Evolutionary conservation across 1,140 invertebrate species (phyloP), one percentile per base, ranked within the genome.

Genomic region (Platyura marginata): DNA sequence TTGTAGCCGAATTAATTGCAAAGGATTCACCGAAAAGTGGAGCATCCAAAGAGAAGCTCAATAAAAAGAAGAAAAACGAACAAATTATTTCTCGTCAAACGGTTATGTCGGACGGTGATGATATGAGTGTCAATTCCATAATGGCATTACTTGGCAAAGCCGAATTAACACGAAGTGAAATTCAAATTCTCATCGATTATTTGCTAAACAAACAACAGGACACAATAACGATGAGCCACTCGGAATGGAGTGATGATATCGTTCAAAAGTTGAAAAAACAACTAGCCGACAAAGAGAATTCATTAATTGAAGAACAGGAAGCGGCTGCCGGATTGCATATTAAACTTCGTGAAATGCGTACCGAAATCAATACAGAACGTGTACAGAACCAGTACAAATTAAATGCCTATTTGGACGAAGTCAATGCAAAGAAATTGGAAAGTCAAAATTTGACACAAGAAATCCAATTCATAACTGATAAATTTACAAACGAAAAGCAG

Each of bases 181-280:
- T 89, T 46, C 87, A 92, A 65, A 77, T 80, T 46, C 67, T 92
- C 10, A 90, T 90, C 52, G 86, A 92, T 58, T 74, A 82, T 43
- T 66, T 92, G 37, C 64, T 92, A 21, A 88, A 90, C 61, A 88
- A 87, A 54, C 81, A 85, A 56, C 75, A 82, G 53, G 81, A 83
- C 51, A 77, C 75, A 48, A 74, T 75, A 1, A 57, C 65, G 43
- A 67, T 68, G 0, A 71, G 78, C 44, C 74, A 81, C 47, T 75
- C 80, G 18, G 82, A 88, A 49, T 92, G 88, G 87, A 81, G 78
- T 29, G 86, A 83, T 37, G 87, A 93, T 59, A 83, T 83, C 0
- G 70, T 87, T 21, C 76, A 82, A 41, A 81, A 86, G 52, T 53
- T 92, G 46, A 87, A 84, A 53, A 88, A 86, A 48, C 86, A 91